Evolutionary conservation across 2,113 vertebrate species (phyloP), one percentile per base, ranked within the genome.

Genomic region (Ammodytes marinus): DNA sequence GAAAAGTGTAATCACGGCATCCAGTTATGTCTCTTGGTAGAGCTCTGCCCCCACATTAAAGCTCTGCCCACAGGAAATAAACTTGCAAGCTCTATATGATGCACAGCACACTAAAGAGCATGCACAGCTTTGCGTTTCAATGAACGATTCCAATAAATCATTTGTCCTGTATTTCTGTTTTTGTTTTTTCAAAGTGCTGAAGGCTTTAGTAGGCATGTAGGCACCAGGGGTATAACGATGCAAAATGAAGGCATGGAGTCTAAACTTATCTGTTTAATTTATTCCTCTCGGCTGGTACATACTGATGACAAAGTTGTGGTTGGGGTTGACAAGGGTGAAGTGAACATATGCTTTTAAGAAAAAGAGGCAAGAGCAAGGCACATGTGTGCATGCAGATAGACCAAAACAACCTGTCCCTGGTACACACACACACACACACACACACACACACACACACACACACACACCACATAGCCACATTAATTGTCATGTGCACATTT

Each of bases 1-100:
- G 77, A 85, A 79, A 88, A 82, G 69, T 80, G 68, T 80, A 86
- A 89, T 83, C 61, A 86, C 63, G 52, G 55, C 63, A 63, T 80
- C 60, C 60, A 27, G 73, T 77, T 64, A 79, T 69, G 67, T 67
- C 78, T 82, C 80, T 66, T 74, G 82, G 78, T 79, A 75, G 47
- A 69, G 82, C 76, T 45, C 69, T 63, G 70, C 74, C 75, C 74
- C 80, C 63, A 81, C 72, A 82, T 61, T 57, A 61, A 79, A 77
- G 74, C 65, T n/a, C 63, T 68, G 66, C 82, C 67, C 78, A 70
- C 35, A 83, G 76, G 70, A 90, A 86, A 91, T 91, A 77, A 79
- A 83, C 68, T 60, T 71, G 43, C 68, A 12, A 7, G 58, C 71
- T 82, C 76, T 82, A 84, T 77, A 57, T 71, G 59, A 63, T 59